Base-by-base conservation (phyloP, 1,140 invertebrate genomes). In the Grapholita molesta region DNA sequence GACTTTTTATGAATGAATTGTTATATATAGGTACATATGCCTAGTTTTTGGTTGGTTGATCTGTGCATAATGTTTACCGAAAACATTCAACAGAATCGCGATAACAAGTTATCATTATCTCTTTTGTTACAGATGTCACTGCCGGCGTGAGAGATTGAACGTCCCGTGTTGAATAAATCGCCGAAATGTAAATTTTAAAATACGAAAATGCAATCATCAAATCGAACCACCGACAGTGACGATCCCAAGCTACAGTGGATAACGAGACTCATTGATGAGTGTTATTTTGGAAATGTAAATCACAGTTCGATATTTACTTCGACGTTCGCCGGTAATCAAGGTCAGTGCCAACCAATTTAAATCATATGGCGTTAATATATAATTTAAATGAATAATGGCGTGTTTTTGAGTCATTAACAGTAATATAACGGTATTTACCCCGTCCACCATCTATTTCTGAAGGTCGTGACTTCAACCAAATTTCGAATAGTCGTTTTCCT, bases 171-270 rank as follows among this genome's bases (percentile, higher is more conserved):
- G 55, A 8, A 61, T 25, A 25, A 28, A 61, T 32, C 23, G n/a
- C 55, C 9, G 18, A 25, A 30, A 61, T 61, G 55, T 25, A n/a
- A 61, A 61, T 61, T 18, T 15, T 25, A n/a, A 8, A 30, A 61
- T 15, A 30, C 25, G 55, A 21, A 67, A 25, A 66, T 70, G 69
- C 52, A 25, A n/a, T 25, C 28, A 30, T 35, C 52, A 30, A 70
- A 48, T 66, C 21, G 52, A 11, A 35, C 53, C 18, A 7, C 48
- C n/a, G 69, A 67, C 18, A 18, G 33, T 7, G 38, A 21, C 23
- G 64, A 70, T 15, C 53, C 64, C 8, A 70, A 66, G 23, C 15
- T 67, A 42, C 64, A 48, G 33, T 55, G 66, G 65, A 23, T 70
- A 8, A 33, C 66, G 11, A 57, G 15, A 30, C 35, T 70, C 6